Conservation (phyloP, 2,113 vertebrate genomes). For the Litocranius walleri region DNA sequence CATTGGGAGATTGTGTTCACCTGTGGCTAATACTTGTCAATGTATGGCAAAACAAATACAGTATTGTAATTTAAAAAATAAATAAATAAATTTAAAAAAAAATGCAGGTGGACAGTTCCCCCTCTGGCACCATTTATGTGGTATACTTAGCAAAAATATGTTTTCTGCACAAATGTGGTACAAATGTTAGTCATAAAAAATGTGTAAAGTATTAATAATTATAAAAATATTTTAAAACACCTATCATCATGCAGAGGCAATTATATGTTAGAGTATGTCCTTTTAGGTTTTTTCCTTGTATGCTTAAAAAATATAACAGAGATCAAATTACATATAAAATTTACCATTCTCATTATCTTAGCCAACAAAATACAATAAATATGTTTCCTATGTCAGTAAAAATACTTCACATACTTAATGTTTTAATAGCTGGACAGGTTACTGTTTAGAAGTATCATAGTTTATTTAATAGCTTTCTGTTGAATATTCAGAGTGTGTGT, state of each 20-base stretch:
- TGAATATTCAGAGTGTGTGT: background rate
- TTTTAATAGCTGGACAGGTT: background rate
- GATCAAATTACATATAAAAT: background rate
- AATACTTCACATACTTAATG: background rate
- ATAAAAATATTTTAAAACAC: background rate
- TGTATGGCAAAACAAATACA: no score
- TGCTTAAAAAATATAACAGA: background rate
- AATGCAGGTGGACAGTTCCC: background rate
- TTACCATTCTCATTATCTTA: background rate
- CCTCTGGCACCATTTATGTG: background rate
- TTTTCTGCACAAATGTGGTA: background rate
- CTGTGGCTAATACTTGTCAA: no score
- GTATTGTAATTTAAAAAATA: no score
- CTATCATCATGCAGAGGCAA: background rate
- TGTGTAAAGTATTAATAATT: background rate
- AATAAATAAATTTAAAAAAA: no score
- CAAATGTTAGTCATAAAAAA: constrained; percentile 5
- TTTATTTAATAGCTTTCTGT: background rate
- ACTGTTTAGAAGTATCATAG: background rate
- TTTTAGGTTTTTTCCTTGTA: background rate
- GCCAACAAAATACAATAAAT: background rate
- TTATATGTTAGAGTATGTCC: background rate
- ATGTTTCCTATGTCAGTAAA: background rate
- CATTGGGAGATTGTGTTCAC: no score
- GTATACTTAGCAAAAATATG: background rate